phyloP scores from a whole-genome alignment of 1,140 invertebrate species.

The Druon quercuslanigerum region DNA sequence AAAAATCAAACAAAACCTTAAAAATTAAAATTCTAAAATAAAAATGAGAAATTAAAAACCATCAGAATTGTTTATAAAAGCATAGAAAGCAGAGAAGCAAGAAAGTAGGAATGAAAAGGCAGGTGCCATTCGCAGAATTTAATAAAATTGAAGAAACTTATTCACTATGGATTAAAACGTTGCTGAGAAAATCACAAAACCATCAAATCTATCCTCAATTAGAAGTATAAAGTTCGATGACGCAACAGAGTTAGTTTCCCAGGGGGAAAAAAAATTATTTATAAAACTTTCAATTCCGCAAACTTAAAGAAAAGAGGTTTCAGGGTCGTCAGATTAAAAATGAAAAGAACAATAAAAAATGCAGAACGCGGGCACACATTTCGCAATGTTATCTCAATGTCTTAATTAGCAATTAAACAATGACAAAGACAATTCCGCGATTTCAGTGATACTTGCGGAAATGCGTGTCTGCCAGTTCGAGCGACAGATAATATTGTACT shows the following conservation, averaged over 20 bases:
- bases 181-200: too few relatives aligned
- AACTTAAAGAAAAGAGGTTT: slow-evolving; percentile 26
- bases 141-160: too few relatives aligned
- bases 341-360: slow-evolving; percentile 55
- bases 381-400: slow-evolving; percentile 45
- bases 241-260: too few relatives aligned
- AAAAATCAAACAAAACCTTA: too few relatives aligned
- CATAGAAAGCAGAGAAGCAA: too few relatives aligned
- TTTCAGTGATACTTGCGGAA: slow-evolving; percentile 50
- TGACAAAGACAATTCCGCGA: slow-evolving; percentile 1
- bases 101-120: too few relatives aligned
- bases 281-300: slow-evolving; percentile 12
- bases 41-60: background rate
- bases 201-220: too few relatives aligned
- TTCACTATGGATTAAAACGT: too few relatives aligned
- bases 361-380: slow-evolving; percentile 67
- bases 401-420: slow-evolving; percentile 28
- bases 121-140: too few relatives aligned
- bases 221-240: too few relatives aligned
- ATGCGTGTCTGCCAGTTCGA: slow-evolving; percentile 63
- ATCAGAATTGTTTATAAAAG: too few relatives aligned
- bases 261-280: background rate
- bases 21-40: too few relatives aligned
- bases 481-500: slow-evolving; percentile 48
- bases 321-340: slow-evolving; percentile 8